Evolutionary conservation across 2,797 vertebrate genomes (phyloP), one percentile per base, ranked within the genome.

Genomic region (Mastacembelus armatus): DNA sequence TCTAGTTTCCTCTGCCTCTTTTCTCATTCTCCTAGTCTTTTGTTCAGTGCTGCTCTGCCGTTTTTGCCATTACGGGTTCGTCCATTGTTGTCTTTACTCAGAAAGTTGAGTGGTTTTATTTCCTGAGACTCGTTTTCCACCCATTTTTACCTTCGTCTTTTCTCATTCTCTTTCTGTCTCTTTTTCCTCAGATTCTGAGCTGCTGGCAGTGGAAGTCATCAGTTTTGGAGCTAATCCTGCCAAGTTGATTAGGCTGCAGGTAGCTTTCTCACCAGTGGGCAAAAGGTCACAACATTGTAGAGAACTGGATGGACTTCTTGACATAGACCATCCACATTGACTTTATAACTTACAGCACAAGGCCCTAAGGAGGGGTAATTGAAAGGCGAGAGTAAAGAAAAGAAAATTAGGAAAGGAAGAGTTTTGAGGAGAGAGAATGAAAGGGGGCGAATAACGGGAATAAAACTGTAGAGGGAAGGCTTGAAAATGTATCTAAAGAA

Each of bases 231-330:
- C 80, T 92, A 91, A 92, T 92, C 91, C 90, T 38, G 72, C 78
- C 85, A 66, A 90, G 89, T 92, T 91, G 91, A 92, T 92, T 92
- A 90, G 89, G 82, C 85, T 86, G 85, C 81, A 84, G 86, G 88
- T 87, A 89, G 88, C 91, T 89, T 89, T 91, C 85, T 89, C 86
- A 66, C 78, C 22, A 42, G 80, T 24, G 74, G 86, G 82, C 85
- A 74, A 91, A 89, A 91, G 91, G 91, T 92, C 89, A 52, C 81
- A 74, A 66, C 85, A 87, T 85, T 90, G 86, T 83, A 11, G 80
- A 74, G 81, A 88, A 74, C 83, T 75, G 78, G 85, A 90, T 91
- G 88, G 87, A 90, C 88, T 89, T 88, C 84, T 85, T 85, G 87
- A 91, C 89, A 87, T 75, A 84, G 71, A 73, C 85, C 83, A 89